Evolutionary conservation across 2,113 vertebrate species (phyloP).

Genomic region (Salminus brasiliensis): DNA sequence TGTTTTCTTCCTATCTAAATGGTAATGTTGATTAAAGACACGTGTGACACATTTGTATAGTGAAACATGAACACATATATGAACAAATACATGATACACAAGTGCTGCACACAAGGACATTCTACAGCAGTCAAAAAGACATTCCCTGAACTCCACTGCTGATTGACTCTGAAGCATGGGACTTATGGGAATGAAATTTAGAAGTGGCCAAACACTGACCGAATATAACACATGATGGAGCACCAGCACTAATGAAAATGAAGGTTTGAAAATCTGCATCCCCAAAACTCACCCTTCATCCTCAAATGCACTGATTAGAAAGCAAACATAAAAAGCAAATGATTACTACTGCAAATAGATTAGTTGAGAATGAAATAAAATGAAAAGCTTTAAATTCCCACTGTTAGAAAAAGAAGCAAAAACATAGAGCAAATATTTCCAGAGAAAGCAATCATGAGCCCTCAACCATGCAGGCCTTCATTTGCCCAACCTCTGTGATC

Average conservation of each 20-base stretch:
- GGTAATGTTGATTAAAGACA: neutral
- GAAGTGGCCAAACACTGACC: slow-evolving; percentile 1
- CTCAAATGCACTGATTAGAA: slow-evolving; percentile 84
- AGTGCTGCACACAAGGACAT: neutral
- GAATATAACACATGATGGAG: slow-evolving; percentile 28
- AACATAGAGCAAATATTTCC: slow-evolving; percentile 2
- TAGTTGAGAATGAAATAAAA: slow-evolving; percentile 25
- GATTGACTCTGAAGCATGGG: neutral
- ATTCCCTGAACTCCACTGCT: neutral
- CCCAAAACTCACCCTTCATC: slow-evolving; percentile 91
- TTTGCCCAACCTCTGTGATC: neutral
- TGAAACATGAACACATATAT: neutral
- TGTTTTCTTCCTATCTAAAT: neutral
- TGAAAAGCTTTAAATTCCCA: neutral
- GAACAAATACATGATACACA: slow-evolving; percentile 1
- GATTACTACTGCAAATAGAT: slow-evolving; percentile 31
- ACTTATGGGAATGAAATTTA: slow-evolving; percentile 3
- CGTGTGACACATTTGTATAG: neutral
- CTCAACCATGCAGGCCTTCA: neutral
- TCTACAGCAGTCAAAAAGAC: neutral
- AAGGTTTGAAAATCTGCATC: slow-evolving; percentile 6
- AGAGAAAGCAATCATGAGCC: neutral
- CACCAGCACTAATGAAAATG: neutral
- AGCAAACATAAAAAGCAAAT: slow-evolving; percentile 62
- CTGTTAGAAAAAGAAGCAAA: neutral